Conservation (phyloP, 2,797 vertebrate genomes). For the Melanotaenia pygmaea region DNA sequence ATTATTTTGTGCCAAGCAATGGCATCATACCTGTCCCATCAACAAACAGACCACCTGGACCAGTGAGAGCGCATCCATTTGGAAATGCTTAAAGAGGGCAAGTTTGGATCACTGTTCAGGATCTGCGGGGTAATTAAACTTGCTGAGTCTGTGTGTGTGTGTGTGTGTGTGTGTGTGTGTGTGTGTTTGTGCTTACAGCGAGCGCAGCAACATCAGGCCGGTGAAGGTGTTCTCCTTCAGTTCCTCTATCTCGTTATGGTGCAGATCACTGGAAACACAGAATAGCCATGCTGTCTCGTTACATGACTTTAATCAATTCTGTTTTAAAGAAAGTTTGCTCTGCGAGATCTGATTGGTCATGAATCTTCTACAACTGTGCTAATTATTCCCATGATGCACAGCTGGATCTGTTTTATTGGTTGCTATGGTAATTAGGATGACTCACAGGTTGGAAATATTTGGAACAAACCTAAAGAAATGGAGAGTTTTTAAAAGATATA, state of each 20-base stretch:
- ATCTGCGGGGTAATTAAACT: constrained; percentile 42
- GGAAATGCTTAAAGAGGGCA: constrained; percentile 47
- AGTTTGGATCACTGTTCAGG: constrained; percentile 33
- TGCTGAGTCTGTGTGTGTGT: constrained; percentile 23
- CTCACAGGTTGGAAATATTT: constrained; percentile 2
- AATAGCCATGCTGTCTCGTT: constrained; percentile 40
- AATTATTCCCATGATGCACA: constrained; percentile 61
- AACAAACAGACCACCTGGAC: constrained; percentile 49
- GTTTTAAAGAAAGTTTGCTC: constrained; percentile 14
- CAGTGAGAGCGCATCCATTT: constrained; percentile 37
- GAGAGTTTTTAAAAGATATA: background rate
- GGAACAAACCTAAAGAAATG: background rate
- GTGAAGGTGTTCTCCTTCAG: constrained; percentile 88
- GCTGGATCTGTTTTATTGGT: constrained; percentile 53
- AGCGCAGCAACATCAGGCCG: constrained; percentile 86
- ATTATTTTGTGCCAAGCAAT: constrained; percentile 16
- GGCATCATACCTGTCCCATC: constrained; percentile 44
- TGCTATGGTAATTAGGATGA: constrained; percentile 14
- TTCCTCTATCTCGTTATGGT: constrained; percentile 90
- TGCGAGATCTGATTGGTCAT: constrained; percentile 34
- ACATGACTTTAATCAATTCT: constrained; percentile 42
- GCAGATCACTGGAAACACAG: constrained; percentile 85
- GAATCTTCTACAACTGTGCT: constrained; percentile 14
- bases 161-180: constrained; percentile 22
- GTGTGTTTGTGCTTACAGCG: constrained; percentile 86